phyloP scores from a whole-genome alignment of 2,797 vertebrate genomes.

The Megalops cyprinoides region DNA sequence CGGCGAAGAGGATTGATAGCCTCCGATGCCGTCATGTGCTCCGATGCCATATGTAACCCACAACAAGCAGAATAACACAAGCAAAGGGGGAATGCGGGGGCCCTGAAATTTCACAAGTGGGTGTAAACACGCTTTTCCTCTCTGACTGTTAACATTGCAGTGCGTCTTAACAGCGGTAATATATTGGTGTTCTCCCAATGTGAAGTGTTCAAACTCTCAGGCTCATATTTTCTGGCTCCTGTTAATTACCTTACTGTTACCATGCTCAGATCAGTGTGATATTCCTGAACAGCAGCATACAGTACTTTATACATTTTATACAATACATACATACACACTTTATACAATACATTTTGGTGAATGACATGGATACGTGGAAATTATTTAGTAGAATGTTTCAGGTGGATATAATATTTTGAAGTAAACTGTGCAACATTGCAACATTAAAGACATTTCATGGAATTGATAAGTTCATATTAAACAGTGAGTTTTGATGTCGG shows the following conservation, averaged over 20 bases:
- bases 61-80: slow-evolving; percentile 42
- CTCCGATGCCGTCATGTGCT: slow-evolving; percentile 10
- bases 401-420: slow-evolving; percentile 1
- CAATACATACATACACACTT: too few relatives aligned
- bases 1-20: neutral
- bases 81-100: slow-evolving; percentile 49
- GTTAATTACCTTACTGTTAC: neutral
- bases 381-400: neutral
- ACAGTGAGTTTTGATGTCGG: neutral
- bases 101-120: slow-evolving; percentile 45
- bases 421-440: neutral
- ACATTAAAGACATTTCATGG: neutral
- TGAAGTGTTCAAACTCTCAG: neutral
- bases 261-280: neutral
- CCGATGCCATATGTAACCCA: neutral
- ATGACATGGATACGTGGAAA: neutral
- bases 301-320: too few relatives aligned
- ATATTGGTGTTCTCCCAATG: neutral
- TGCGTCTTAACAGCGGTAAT: neutral
- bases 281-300: neutral
- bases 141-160: slow-evolving; percentile 5
- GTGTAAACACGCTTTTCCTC: slow-evolving; percentile 35
- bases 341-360: too few relatives aligned
- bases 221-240: neutral
- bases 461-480: neutral